Percentiles rank a stretch among this genome's conserved stretches.
These are phyloP conservation scores for Pygathrix nemaeus DNA, from an alignment of 2,113 vertebrate species.

Conservation along the genomic window DNA sequence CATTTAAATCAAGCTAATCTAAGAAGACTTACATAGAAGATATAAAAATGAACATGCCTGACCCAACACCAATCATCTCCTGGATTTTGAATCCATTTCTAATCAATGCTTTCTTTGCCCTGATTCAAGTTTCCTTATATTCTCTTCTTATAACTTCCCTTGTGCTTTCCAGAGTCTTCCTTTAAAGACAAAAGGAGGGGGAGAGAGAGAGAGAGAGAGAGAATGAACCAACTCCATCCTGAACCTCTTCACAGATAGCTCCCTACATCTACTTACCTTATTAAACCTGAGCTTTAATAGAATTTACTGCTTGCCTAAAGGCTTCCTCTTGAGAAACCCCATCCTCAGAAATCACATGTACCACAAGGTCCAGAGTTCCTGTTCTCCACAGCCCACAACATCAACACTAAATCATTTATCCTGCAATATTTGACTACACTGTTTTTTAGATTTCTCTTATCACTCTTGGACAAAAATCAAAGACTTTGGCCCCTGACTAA, in stretches of 20 bases:
- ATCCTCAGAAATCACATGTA: not conserved
- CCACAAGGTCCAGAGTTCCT: not conserved
- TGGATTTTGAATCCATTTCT: not conserved
- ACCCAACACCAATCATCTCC: not conserved
- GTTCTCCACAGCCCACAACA: not conserved
- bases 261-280: not conserved
- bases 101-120: not conserved
- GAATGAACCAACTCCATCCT: not conserved
- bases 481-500: not conserved
- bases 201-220: too few relatives aligned
- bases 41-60: slow-evolving; percentile 18
- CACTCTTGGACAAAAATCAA: not conserved
- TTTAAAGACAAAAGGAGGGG: not conserved
- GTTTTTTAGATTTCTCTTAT: not conserved
- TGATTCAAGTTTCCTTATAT: not conserved
- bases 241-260: not conserved
- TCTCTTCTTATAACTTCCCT: not conserved
- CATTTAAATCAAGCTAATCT: not conserved
- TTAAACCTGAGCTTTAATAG: not conserved
- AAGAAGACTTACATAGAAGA: not conserved
- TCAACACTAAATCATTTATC: not conserved
- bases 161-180: not conserved
- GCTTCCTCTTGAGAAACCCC: not conserved
- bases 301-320: not conserved
- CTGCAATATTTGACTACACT: not conserved